Conservation (phyloP, 2,888 invertebrate genomes). For the Netelia melanura region DNA sequence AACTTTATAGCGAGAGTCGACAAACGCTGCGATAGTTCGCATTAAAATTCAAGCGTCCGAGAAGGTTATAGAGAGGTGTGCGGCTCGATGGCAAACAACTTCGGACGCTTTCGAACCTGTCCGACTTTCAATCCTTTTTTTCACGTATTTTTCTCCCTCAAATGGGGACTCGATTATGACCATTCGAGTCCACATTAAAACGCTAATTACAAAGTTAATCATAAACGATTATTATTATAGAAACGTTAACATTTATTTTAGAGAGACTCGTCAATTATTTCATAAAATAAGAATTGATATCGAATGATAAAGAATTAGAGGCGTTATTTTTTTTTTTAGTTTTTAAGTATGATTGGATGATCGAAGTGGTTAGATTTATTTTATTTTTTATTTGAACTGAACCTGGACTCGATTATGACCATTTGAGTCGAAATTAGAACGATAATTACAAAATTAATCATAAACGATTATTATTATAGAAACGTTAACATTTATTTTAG, state of each 20-base stretch:
- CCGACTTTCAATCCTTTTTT: background rate
- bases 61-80: constrained; percentile 16
- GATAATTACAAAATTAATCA: background rate
- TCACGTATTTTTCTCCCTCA: background rate
- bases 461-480: background rate
- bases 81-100: constrained; percentile 57
- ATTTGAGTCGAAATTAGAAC: background rate
- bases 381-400: no score
- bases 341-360: background rate
- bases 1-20: constrained; percentile 35
- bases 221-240: background rate
- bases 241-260: no score
- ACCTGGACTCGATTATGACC: background rate
- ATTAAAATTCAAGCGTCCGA: constrained; percentile 39
- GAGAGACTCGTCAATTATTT: no score
- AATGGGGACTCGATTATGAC: background rate
- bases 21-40: constrained; percentile 54
- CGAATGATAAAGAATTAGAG: no score
- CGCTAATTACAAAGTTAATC: background rate
- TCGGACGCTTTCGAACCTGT: constrained; percentile 42
- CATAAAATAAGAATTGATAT: no score
- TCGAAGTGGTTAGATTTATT: no score
- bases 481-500: no score
- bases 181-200: background rate
- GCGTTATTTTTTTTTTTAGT: background rate